Percentiles rank a stretch among this genome's conserved stretches.
Evolutionary conservation across 2,888 invertebrate genomes (phyloP).

Genomic region (Standfussiana lucernea): DNA sequence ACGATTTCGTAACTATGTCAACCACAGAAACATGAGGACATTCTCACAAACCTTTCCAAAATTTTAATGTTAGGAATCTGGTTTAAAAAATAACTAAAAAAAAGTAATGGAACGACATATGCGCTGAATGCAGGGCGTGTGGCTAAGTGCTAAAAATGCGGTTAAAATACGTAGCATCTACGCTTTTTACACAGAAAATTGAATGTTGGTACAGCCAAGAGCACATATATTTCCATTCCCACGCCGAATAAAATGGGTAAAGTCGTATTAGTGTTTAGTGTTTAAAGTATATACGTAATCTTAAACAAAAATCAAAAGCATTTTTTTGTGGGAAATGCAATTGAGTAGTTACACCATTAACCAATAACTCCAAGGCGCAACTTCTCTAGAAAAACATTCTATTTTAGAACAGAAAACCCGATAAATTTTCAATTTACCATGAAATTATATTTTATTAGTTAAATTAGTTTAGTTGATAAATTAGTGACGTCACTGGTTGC

Average conservation of each 20-base stretch:
- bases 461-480: too few species aligned
- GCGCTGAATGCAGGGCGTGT: background rate
- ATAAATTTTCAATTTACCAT: too few species aligned
- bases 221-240: background rate
- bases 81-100: background rate
- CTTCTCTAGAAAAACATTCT: too few species aligned
- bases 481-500: background rate
- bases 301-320: too few species aligned
- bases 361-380: too few species aligned
- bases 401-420: too few species aligned
- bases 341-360: too few species aligned
- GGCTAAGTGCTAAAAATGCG: conserved; percentile 35
- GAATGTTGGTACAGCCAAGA: conserved; percentile 4
- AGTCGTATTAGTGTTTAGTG: too few species aligned
- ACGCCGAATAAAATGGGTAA: background rate
- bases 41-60: background rate
- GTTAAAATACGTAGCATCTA: conserved; percentile 22
- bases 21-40: background rate
- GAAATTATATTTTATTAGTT: too few species aligned
- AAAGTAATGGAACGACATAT: conserved; percentile 25
- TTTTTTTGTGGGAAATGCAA: too few species aligned
- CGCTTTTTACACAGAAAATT: conserved; percentile 31
- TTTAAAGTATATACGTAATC: too few species aligned
- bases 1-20: background rate
- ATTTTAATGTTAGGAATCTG: background rate